Percentiles rank a stretch among this genome's conserved stretches.
Conservation (phyloP, 1,140 invertebrate species). For the Atopsyche davidsoni region DNA sequence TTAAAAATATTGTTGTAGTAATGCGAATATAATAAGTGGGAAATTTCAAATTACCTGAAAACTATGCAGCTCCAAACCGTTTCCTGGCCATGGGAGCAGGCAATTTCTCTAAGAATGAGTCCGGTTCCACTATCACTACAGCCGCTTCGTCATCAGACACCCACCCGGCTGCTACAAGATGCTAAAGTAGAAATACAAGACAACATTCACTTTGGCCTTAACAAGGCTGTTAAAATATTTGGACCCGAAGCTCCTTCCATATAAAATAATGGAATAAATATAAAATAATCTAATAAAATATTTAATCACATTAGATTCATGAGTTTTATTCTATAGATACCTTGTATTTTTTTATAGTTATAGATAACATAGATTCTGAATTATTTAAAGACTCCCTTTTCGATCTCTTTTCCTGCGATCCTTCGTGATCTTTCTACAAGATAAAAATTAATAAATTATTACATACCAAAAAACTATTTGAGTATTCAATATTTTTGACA, state of each 20-base stretch:
- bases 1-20: too few species aligned
- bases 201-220: too few species aligned
- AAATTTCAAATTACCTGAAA: too few species aligned
- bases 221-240: too few species aligned
- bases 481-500: too few species aligned
- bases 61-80: slow-evolving; percentile 26
- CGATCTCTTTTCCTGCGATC: slow-evolving; percentile 11
- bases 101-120: slow-evolving; percentile 24
- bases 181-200: slow-evolving; percentile 15
- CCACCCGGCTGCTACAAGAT: slow-evolving; percentile 25
- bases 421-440: slow-evolving; percentile 12
- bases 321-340: slow-evolving; percentile 8
- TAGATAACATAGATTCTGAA: slow-evolving; percentile 19
- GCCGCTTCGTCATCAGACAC: slow-evolving; percentile 21
- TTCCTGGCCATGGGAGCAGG: slow-evolving; percentile 21
- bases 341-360: slow-evolving; percentile 22
- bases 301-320: not conserved
- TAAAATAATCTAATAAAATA: not conserved
- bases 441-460: not conserved
- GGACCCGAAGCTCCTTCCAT: too few species aligned
- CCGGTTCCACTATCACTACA: slow-evolving; percentile 23
- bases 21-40: too few species aligned
- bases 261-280: too few species aligned
- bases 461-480: not conserved
- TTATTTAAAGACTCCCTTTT: slow-evolving; percentile 7